Evolutionary conservation across 2,797 vertebrate species (phyloP).

Genomic region (Pelobates cultripes): DNA sequence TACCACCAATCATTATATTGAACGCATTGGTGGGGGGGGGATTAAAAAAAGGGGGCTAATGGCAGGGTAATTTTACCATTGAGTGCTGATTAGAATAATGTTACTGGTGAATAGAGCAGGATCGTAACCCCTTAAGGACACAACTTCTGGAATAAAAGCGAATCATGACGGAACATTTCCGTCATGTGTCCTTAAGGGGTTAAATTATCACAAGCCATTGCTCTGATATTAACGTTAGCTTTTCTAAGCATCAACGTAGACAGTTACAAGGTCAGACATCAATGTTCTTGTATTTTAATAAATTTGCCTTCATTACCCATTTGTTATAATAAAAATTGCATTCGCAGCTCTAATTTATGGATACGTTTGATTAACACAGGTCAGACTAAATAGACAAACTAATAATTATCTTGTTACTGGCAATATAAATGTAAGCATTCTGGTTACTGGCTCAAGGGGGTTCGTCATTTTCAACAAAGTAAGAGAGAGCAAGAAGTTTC

Average conservation of each 20-base stretch:
- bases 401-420: constrained; percentile 22
- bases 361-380: constrained; percentile 13
- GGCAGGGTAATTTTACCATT: too few relatives aligned
- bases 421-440: constrained; percentile 4
- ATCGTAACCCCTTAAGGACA: too few relatives aligned
- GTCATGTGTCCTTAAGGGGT: too few relatives aligned
- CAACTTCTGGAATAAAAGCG: too few relatives aligned
- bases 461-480: constrained; percentile 8
- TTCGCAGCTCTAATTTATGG: neutral
- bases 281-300: neutral
- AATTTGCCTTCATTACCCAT: neutral
- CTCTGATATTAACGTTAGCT: neutral
- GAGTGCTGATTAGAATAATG: too few relatives aligned
- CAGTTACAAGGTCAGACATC: neutral
- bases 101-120: too few relatives aligned
- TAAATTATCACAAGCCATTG: neutral
- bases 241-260: neutral
- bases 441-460: neutral
- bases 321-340: constrained; percentile 5
- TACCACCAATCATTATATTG: too few relatives aligned
- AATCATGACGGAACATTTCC: too few relatives aligned
- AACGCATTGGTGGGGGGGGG: too few relatives aligned
- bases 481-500: neutral
- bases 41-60: too few relatives aligned
- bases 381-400: neutral